Evolutionary conservation across 2,888 invertebrate species (phyloP), one percentile per base, ranked within the genome.

Genomic region (Xestia xanthographa): DNA sequence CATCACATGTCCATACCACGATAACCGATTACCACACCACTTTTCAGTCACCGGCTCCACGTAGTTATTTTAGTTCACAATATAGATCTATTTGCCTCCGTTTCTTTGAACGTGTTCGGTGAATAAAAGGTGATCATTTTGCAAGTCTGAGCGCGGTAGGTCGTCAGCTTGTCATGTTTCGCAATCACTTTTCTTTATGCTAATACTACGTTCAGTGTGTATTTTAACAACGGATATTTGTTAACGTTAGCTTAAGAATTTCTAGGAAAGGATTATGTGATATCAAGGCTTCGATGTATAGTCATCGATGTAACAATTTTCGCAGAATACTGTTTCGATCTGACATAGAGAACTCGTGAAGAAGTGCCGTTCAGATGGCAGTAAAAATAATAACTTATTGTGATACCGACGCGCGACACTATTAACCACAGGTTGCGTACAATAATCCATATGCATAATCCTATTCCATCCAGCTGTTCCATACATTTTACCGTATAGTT

Each of bases 171-270:
- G 75, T 43, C 63, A 68, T 66, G 76, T 86, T 80, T 82, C 76
- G 68, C 60, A 84, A 86, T 75, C 63, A 75, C 69, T 79, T 82
- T 84, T 86, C 87, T 83, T 78, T 80, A 86, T 78, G 85, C 38
- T 75, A 80, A 86, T 84, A 48, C 43, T 62, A 60, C 53, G 63
- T 53, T 62, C 20, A 45, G 58, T 17, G 45, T 67, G 12, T 26
- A 48, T 77, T 60, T 71, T 22, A 62, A 38, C 65, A 41, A 62
- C 63, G 14, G 20, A 63, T 58, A 41, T 62, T 48, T 62, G 29
- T 70, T 62, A n/a, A 20, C 62, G 34, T 66, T 45, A 34, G 53
- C 53, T 45, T 2, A 65, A 41, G 6, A 29, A n/a, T 22, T 60
- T 66, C 26, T 56, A 20, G 29, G n/a, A 77, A 45, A 68, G 4